A percentile compares a stretch with the other conserved stretches of the same genome.
Conservation (phyloP, 2,888 invertebrate genomes). For the Mesoligia furuncula region DNA sequence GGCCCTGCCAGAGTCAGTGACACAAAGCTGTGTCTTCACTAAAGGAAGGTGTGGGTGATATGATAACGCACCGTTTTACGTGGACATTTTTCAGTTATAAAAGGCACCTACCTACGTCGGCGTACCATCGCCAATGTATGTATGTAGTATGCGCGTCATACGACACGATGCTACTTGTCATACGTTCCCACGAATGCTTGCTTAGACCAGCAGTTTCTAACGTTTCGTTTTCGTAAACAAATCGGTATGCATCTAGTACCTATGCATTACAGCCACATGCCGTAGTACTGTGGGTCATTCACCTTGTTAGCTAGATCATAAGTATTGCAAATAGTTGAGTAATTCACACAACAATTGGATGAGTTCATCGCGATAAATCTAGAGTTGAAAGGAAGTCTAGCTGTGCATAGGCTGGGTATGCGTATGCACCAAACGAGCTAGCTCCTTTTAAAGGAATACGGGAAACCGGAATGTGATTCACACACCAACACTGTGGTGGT, state of each 20-base stretch:
- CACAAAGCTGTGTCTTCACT: neutral
- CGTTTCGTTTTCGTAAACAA: conserved; percentile 45
- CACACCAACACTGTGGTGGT: neutral
- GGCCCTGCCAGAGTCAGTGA: too few species aligned
- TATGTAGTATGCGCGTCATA: conserved; percentile 13
- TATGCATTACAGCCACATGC: neutral
- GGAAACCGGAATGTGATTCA: neutral
- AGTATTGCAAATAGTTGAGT: conserved; percentile 24
- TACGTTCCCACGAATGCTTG: conserved; percentile 42
- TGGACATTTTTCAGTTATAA: neutral
- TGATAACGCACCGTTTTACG: neutral
- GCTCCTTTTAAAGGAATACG: neutral
- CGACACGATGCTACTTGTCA: conserved; percentile 1
- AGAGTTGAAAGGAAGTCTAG: conserved; percentile 24
- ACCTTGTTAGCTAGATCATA: conserved; percentile 20
- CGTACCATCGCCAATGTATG: neutral
- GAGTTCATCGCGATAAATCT: conserved; percentile 34
- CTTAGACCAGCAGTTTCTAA: conserved; percentile 24
- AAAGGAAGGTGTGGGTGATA: neutral
- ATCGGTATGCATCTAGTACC: neutral
- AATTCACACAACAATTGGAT: conserved; percentile 23
- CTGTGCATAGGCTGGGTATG: neutral
- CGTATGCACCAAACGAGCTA: neutral
- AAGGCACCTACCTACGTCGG: conserved; percentile 1
- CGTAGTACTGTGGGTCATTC: conserved; percentile 33